Conservation (phyloP, 2,888 invertebrate genomes). For the Balanococcus diminutus region DNA sequence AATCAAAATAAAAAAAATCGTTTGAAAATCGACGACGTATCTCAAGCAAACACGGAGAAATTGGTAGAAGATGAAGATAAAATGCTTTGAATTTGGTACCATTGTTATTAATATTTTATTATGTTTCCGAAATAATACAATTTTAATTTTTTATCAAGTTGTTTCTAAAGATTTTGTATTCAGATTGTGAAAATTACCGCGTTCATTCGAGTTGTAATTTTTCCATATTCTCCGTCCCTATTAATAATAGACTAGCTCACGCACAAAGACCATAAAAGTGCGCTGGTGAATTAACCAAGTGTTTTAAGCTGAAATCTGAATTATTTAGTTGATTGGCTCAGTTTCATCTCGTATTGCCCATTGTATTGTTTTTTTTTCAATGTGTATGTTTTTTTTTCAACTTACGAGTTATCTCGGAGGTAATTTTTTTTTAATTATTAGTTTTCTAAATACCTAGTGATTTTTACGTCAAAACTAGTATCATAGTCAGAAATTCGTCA, state of each 20-base stretch:
- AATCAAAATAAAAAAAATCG: constrained; percentile 20
- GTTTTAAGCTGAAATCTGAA: neutral
- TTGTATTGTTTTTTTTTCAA: neutral
- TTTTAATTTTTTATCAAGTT: too few relatives aligned
- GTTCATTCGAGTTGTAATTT: neutral
- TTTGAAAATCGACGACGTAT: neutral
- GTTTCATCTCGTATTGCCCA: neutral
- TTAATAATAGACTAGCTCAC: neutral
- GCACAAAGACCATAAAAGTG: neutral
- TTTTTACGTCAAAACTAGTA: neutral
- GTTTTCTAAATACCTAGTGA: neutral
- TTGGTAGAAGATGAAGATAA: neutral
- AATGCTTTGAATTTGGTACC: neutral
- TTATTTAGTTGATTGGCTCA: constrained; percentile 11
- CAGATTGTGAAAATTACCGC: neutral
- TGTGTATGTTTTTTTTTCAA: neutral
- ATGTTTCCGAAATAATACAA: neutral
- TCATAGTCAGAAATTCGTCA: neutral
- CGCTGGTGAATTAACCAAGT: neutral
- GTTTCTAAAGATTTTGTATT: neutral
- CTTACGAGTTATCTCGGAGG: neutral
- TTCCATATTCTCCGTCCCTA: neutral
- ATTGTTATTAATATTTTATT: neutral
- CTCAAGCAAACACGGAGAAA: neutral
- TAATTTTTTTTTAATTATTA: constrained; percentile 19